phyloP scores from a whole-genome alignment of 37 sponge, comb jelly and placozoan genomes.

The Beroe forskalii region DNA sequence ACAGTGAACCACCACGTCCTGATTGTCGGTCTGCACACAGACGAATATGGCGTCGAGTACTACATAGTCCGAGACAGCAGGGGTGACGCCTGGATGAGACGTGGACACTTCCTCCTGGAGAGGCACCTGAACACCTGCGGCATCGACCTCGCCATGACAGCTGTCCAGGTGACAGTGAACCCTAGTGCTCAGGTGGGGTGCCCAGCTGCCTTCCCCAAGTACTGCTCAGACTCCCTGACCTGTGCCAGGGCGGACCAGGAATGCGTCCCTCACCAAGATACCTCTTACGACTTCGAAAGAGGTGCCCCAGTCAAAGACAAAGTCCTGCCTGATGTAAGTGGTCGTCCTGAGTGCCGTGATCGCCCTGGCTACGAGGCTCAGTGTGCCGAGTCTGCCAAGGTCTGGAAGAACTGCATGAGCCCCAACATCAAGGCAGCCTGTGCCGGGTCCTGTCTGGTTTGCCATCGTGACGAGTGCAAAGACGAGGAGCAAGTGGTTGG shows the following conservation, averaged over 20 bases:
- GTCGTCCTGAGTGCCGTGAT: slow-evolving; percentile 15
- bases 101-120: slow-evolving; percentile 2
- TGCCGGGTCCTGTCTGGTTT: slow-evolving; percentile 3
- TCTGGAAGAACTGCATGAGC: slow-evolving; percentile 13
- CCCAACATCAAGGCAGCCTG: background rate
- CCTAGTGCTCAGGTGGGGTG: background rate
- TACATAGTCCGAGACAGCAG: slow-evolving; percentile 46
- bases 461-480: background rate
- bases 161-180: background rate
- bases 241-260: background rate
- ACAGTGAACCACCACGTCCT: background rate
- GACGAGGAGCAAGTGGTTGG: background rate
- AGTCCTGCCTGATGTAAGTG: background rate
- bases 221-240: background rate
- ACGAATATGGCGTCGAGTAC: background rate
- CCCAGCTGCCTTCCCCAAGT: background rate
- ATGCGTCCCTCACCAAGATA: background rate
- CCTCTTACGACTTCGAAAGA: background rate
- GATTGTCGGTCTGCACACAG: slow-evolving; percentile 1
- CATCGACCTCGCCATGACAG: background rate
- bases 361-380: background rate
- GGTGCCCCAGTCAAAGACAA: background rate
- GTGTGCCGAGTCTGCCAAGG: background rate
- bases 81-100: slow-evolving; percentile 46
- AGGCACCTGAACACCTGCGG: background rate